These are phyloP conservation scores for Drosophila prolongata DNA, from an alignment of 2,888 invertebrate species.

Conservation along the genomic window DNA sequence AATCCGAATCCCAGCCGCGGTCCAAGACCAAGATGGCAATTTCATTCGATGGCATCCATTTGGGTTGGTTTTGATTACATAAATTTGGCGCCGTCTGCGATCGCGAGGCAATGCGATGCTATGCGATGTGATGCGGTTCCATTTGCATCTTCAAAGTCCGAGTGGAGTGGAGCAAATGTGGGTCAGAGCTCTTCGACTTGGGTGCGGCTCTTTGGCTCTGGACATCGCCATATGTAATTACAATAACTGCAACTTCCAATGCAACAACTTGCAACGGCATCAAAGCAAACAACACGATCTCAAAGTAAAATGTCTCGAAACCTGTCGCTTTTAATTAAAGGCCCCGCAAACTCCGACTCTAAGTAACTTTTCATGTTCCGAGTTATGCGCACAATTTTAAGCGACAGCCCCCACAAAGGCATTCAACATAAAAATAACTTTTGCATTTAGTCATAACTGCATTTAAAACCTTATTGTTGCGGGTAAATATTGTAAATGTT, in stretches of 20 bases:
- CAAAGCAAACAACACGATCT: slow-evolving; percentile 65
- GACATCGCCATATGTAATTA: slow-evolving; percentile 67
- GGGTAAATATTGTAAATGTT: slow-evolving; percentile 36
- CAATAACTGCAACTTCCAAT: slow-evolving; percentile 66
- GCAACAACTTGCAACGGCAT: slow-evolving; percentile 33
- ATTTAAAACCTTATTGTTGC: slow-evolving; percentile 61
- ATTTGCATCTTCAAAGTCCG: slow-evolving; percentile 74
- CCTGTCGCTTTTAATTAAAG: slow-evolving; percentile 80
- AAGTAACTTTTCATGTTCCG: slow-evolving; percentile 78
- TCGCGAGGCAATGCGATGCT: slow-evolving; percentile 32
- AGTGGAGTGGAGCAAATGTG: slow-evolving; percentile 47
- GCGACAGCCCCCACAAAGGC: slow-evolving; percentile 55
- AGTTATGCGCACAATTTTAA: slow-evolving; percentile 74
- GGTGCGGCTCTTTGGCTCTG: slow-evolving; percentile 49
- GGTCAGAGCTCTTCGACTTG: slow-evolving; percentile 57
- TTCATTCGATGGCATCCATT: slow-evolving; percentile 49
- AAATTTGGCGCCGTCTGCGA: slow-evolving; percentile 66
- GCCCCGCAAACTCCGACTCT: slow-evolving; percentile 56
- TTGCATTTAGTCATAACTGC: slow-evolving; percentile 77
- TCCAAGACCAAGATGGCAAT: slow-evolving; percentile 51
- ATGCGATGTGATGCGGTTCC: slow-evolving; percentile 55
- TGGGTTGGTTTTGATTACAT: slow-evolving; percentile 73
- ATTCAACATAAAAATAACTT: slow-evolving; percentile 63
- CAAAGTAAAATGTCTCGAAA: slow-evolving; percentile 65
- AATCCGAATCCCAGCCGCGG: slow-evolving; percentile 29